These are phyloP conservation scores for Plagodis pulveraria DNA, from an alignment of 2,888 invertebrate species.

Conservation along the genomic window DNA sequence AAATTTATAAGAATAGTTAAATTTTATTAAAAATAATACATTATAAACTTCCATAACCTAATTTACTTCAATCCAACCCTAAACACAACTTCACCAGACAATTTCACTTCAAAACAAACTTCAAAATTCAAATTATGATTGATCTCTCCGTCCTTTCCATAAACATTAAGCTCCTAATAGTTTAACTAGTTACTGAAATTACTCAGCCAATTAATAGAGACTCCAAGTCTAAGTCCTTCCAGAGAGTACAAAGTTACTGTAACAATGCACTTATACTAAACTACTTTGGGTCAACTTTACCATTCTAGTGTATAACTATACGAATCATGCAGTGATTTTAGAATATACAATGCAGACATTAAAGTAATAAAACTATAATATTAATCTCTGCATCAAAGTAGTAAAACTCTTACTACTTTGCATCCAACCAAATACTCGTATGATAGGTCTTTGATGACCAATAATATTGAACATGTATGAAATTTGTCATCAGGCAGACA, in stretches of 20 bases:
- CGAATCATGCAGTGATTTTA: no score
- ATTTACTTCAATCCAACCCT: conserved; percentile 5
- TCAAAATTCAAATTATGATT: conserved; percentile 30
- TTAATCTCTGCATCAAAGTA: no score
- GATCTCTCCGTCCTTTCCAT: conserved; percentile 30
- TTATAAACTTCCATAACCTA: not conserved
- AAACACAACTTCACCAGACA: conserved; percentile 29
- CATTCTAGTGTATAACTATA: no score
- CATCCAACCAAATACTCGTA: no score
- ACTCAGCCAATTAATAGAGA: conserved; percentile 42
- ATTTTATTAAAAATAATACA: not conserved
- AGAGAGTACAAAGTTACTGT: conserved; percentile 28
- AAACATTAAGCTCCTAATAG: conserved; percentile 37
- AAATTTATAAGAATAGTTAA: no score
- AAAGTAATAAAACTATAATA: no score
- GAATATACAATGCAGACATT: no score
- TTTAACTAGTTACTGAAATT: conserved; percentile 41
- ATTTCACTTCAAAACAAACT: conserved; percentile 24
- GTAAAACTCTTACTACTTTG: no score
- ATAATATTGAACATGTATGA: no score
- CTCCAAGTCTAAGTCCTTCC: conserved; percentile 35
- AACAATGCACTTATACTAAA: conserved; percentile 47
- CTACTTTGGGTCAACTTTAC: conserved; percentile 27
- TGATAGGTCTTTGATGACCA: no score
- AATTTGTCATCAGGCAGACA: no score